phyloP scores from a whole-genome alignment of 2,888 invertebrate genomes.

The Petrolisthes manimaculis region DNA sequence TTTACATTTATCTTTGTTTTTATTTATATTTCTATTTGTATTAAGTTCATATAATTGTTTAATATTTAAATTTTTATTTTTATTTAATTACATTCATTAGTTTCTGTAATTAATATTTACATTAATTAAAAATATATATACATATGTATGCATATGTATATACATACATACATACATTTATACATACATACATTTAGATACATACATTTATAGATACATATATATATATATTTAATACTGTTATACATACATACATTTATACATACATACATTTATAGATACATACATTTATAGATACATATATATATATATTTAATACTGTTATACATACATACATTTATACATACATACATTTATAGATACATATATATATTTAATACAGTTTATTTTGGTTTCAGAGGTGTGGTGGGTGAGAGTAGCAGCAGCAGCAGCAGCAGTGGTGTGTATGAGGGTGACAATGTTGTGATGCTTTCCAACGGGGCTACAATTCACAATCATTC shows the following conservation, averaged over 20 bases:
- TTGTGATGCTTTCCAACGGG: too few species aligned
- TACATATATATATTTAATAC: neutral
- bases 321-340: neutral
- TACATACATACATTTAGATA: neutral
- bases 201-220: slow-evolving; percentile 28
- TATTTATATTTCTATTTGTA: too few species aligned
- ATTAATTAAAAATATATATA: too few species aligned
- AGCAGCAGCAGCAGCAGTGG: too few species aligned
- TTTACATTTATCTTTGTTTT: too few species aligned
- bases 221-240: slow-evolving; percentile 16
- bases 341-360: neutral
- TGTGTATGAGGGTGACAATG: too few species aligned
- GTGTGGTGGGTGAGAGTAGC: too few species aligned
- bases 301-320: neutral
- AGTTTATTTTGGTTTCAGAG: too few species aligned
- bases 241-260: neutral
- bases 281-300: slow-evolving; percentile 2
- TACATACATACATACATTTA: slow-evolving; percentile 2
- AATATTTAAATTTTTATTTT: too few species aligned
- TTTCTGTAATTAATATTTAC: neutral
- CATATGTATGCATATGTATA: slow-evolving; percentile 10
- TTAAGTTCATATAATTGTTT: too few species aligned
- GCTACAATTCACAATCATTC: too few species aligned
- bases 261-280: neutral
- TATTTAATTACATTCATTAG: too few species aligned